These are phyloP conservation scores for Antechinus flavipes DNA, from an alignment of 2,113 vertebrate species.

Conservation along the genomic window DNA sequence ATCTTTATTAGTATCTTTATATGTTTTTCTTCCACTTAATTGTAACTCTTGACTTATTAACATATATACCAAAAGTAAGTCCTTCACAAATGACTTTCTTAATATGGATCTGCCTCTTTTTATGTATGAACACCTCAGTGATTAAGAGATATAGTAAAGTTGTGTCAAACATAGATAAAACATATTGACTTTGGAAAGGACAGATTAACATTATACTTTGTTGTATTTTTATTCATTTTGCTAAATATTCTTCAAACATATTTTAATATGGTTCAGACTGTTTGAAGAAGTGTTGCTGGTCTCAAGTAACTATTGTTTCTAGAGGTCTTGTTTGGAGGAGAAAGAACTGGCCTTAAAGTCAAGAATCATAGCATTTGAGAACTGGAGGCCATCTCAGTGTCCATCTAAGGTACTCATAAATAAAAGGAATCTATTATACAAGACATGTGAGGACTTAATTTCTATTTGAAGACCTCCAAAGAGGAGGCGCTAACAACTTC, in stretches of 20 bases:
- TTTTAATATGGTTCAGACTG: neutral
- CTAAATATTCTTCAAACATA: neutral
- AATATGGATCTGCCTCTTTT: neutral
- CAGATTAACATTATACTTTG: neutral
- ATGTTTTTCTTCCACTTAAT: neutral
- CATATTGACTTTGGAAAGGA: neutral
- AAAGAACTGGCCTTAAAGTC: neutral
- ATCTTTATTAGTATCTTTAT: neutral
- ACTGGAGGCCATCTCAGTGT: neutral
- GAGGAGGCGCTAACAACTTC: neutral
- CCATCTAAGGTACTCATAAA: neutral
- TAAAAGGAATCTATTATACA: neutral
- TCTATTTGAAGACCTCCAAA: neutral
- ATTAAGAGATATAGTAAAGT: neutral
- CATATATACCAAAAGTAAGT: neutral
- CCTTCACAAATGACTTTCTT: neutral
- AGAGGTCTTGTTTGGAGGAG: neutral
- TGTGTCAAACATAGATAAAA: neutral
- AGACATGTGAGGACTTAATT: neutral
- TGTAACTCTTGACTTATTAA: neutral
- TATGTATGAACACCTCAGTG: neutral
- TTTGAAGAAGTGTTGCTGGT: neutral
- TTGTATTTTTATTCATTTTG: neutral
- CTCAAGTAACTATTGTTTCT: neutral
- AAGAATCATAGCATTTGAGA: neutral